phyloP scores from a whole-genome alignment of 1,140 invertebrate genomes.

The Lutraria rhynchaena region DNA sequence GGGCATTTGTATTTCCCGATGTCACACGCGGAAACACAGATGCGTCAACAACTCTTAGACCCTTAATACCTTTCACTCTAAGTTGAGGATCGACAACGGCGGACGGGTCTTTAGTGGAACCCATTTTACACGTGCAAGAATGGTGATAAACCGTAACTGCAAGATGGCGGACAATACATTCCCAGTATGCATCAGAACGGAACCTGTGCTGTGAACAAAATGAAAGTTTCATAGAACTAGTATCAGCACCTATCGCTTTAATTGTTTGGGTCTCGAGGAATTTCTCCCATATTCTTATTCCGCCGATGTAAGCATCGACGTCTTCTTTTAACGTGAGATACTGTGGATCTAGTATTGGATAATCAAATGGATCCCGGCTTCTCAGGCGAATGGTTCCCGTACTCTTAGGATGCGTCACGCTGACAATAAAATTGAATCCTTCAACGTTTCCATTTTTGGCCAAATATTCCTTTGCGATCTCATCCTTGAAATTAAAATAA shows the following conservation, averaged over 20 bases:
- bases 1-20: constrained; percentile 44
- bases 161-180: constrained; percentile 32
- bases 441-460: constrained; percentile 5
- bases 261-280: constrained; percentile 33
- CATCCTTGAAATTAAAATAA: constrained; percentile 24
- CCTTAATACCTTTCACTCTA: constrained; percentile 42
- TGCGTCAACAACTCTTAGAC: constrained; percentile 34
- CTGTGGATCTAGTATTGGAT: constrained; percentile 91
- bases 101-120: not conserved
- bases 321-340: constrained; percentile 71
- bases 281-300: constrained; percentile 31
- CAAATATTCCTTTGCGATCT: constrained; percentile 1
- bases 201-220: constrained; percentile 42
- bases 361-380: constrained; percentile 88
- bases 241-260: constrained; percentile 17
- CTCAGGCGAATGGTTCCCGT: constrained; percentile 72
- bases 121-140: constrained; percentile 94
- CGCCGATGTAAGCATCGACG: constrained; percentile 46
- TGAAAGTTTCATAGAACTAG: constrained; percentile 21
- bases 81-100: constrained; percentile 23
- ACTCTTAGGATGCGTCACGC: constrained; percentile 66
- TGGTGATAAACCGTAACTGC: constrained; percentile 81
- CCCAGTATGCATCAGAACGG: constrained; percentile 29
- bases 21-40: constrained; percentile 15
- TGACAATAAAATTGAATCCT: constrained; percentile 18